Conservation (phyloP, 2,888 invertebrate genomes). For the Opisthograptis luteolata region DNA sequence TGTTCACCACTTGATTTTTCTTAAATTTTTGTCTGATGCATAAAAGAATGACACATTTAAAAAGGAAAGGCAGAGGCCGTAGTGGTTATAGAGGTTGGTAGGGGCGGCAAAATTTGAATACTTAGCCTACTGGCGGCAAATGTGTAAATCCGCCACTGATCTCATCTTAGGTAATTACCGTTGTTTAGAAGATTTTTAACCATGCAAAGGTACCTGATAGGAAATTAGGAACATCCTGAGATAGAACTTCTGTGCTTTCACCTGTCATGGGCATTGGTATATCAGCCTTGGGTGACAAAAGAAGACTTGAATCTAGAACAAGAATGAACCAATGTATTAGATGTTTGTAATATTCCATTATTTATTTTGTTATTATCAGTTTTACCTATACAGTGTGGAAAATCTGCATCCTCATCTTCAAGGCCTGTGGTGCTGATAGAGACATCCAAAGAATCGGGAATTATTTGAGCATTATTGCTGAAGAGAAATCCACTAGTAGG, state of each 20-base stretch:
- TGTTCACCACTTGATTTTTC: not conserved
- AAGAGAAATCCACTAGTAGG: constrained; percentile 59
- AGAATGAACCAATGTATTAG: not conserved
- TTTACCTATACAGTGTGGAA: constrained; percentile 65
- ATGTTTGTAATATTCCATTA: not conserved
- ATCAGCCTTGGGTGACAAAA: constrained; percentile 74
- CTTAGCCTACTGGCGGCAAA: too few relatives aligned
- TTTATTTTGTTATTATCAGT: not conserved
- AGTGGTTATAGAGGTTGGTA: too few relatives aligned
- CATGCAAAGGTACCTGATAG: constrained; percentile 65
- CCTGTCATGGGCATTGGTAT: constrained; percentile 42
- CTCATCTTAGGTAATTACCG: too few relatives aligned
- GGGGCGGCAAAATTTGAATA: too few relatives aligned
- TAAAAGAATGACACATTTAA: too few relatives aligned
- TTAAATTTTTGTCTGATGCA: not conserved
- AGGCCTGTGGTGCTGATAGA: constrained; percentile 53
- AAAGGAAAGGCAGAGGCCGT: too few relatives aligned
- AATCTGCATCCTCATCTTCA: constrained; percentile 65
- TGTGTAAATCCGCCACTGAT: too few relatives aligned
- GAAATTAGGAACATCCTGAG: constrained; percentile 70
- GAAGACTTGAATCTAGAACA: constrained; percentile 66
- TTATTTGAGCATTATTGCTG: constrained; percentile 56
- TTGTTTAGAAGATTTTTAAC: too few relatives aligned
- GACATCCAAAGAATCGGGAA: constrained; percentile 64
- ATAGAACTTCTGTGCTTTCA: constrained; percentile 49